These are phyloP conservation scores for Anthoptus insignis DNA, from an alignment of 2,888 invertebrate species.

Conservation along the genomic window DNA sequence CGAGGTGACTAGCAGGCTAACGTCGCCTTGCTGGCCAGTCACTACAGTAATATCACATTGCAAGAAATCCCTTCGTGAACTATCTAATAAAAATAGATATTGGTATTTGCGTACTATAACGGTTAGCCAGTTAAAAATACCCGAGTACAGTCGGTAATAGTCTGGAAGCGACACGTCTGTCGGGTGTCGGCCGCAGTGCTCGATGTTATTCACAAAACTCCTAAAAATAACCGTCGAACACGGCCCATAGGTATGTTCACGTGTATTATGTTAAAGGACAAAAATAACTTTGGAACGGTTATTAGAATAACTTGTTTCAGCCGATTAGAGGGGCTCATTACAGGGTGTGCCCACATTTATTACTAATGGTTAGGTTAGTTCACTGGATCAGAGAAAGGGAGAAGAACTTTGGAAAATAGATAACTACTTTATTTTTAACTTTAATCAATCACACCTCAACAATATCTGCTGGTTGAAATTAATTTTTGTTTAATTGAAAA, in stretches of 20 bases:
- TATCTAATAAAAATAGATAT: background rate
- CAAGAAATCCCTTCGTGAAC: too few relatives aligned
- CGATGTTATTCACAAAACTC: conserved; percentile 22
- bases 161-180: conserved; percentile 20
- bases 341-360: too few relatives aligned
- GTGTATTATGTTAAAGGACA: background rate
- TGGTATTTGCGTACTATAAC: background rate
- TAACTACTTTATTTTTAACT: too few relatives aligned
- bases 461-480: too few relatives aligned
- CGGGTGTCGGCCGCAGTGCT: conserved; percentile 15
- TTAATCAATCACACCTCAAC: too few relatives aligned
- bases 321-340: background rate
- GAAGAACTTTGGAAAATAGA: too few relatives aligned
- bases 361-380: too few relatives aligned
- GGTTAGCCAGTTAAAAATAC: background rate
- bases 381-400: too few relatives aligned
- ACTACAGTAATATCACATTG: too few relatives aligned
- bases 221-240: conserved; percentile 22
- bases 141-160: background rate
- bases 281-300: background rate
- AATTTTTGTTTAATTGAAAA: too few relatives aligned
- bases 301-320: background rate
- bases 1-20: too few relatives aligned
- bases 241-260: background rate
- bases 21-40: too few relatives aligned